Base-by-base conservation (phyloP, 2,113 vertebrate genomes). In the Chaetura pelagica region DNA sequence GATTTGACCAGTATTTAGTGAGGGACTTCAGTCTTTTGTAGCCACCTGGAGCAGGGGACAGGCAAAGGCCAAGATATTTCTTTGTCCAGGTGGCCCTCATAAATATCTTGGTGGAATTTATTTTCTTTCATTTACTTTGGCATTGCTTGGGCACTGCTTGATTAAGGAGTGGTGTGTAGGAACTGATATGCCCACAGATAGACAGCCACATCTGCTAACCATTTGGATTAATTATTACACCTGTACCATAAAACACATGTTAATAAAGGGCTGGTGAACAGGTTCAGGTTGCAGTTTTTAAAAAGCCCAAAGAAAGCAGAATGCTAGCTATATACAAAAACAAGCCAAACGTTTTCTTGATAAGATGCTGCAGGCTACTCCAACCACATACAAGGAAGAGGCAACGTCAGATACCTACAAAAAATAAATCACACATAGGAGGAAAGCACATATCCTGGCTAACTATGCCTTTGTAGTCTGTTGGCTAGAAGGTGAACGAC, bases 91-190 rank as follows among this genome's bases (percentile, higher is more conserved):
- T 98, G 97, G 97, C 97, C 97, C 95, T 95, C 97, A 97, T 97
- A 98, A 98, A 98, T 98, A 96, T 96, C 89, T 96, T 4, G 4
- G 88, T 97, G 96, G 97, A 98, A 98, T 98, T 98, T 97, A 98
- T 98, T 98, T 97, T 98, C 97, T 98, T 98, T 98, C 97, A 98
- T 98, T 98, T 98, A 98, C 95, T 98, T 97, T 96, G 97, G 97
- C 97, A 97, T 96, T 96, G 83, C 95, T 95, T 97, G 97, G 97
- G 96, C 97, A 98, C 94, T 93, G 94, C 81, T 95, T 98, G 97
- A 97, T 97, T 98, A 97, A 95, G 92, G 93, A 78, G 93, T 78
- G 91, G 93, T 96, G 97, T 96, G 94, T 93, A 89, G 93, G 93
- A 96, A 88, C 89, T 86, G 96, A 94, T 89, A 96, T 83, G 87